These are phyloP conservation scores for Lichenostomus cassidix DNA, from an alignment of 2,113 vertebrate genomes.

Conservation along the genomic window DNA sequence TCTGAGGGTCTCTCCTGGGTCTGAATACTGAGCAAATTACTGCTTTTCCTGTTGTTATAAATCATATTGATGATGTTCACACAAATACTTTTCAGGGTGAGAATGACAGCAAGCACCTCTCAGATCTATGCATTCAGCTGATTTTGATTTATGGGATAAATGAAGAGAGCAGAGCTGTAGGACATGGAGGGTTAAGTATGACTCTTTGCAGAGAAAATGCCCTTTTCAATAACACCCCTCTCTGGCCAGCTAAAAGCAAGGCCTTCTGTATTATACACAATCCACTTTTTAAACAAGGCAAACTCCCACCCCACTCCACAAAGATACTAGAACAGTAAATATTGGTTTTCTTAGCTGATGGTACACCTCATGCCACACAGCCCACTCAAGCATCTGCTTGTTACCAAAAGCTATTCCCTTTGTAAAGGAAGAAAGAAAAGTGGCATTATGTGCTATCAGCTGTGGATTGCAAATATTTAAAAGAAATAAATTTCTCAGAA, in stretches of 20 bases:
- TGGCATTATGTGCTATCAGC: conserved; percentile 67
- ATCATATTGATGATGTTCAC: neutral
- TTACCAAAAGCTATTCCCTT: conserved; percentile 63
- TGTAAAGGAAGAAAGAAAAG: conserved; percentile 74
- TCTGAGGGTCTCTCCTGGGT: neutral
- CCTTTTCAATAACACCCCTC: conserved; percentile 5
- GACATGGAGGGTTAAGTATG: neutral
- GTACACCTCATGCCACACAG: conserved; percentile 61
- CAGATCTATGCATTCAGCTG: neutral
- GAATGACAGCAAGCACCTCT: neutral
- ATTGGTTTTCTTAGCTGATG: conserved; percentile 79
- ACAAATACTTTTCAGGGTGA: neutral
- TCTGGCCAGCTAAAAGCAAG: conserved; percentile 46
- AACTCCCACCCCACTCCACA: conserved; percentile 68
- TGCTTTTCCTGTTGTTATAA: neutral
- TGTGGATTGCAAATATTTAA: conserved; percentile 85
- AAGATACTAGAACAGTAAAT: conserved; percentile 82
- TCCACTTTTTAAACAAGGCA: conserved; percentile 67
- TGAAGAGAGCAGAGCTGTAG: neutral
- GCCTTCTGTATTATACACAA: conserved; percentile 50
- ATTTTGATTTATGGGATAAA: neutral
- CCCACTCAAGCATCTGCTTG: conserved; percentile 74
- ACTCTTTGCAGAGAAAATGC: neutral
- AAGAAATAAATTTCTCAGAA: conserved; percentile 82
- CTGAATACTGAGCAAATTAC: neutral